phyloP scores from a whole-genome alignment of 1,140 invertebrate species.

The Procambarus virginalis region DNA sequence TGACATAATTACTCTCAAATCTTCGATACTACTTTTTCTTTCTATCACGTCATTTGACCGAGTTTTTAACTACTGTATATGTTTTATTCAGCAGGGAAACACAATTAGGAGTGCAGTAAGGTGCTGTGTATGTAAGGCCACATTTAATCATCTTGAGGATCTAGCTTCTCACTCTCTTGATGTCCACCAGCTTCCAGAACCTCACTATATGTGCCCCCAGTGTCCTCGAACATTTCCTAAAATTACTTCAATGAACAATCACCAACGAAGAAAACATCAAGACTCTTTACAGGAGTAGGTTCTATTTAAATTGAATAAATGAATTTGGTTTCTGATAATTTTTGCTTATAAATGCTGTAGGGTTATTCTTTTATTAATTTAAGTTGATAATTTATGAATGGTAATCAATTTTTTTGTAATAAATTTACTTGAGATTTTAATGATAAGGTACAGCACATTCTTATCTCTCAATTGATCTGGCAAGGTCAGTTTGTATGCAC shows the following conservation, averaged over 20 bases:
- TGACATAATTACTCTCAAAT: too few species aligned
- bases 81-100: neutral
- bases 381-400: too few species aligned
- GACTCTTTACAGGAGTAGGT: conserved; percentile 37
- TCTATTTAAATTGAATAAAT: neutral
- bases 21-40: too few species aligned
- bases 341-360: too few species aligned
- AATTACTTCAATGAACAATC: conserved; percentile 38
- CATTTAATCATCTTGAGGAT: conserved; percentile 22
- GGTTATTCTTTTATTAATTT: too few species aligned
- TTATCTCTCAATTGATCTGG: too few species aligned
- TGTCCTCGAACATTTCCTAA: conserved; percentile 40
- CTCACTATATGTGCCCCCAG: conserved; percentile 36
- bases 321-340: neutral
- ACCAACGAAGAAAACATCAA: conserved; percentile 43
- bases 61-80: too few species aligned
- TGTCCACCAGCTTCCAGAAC: conserved; percentile 29
- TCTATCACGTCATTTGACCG: too few species aligned
- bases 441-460: too few species aligned
- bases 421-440: too few species aligned
- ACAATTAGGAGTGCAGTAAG: conserved; percentile 22
- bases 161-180: conserved; percentile 27
- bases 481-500: too few species aligned
- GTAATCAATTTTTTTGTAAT: too few species aligned
- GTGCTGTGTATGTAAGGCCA: conserved; percentile 37